These are phyloP conservation scores for Oreochromis niloticus DNA, from an alignment of 2,113 vertebrate genomes.

Conservation along the genomic window DNA sequence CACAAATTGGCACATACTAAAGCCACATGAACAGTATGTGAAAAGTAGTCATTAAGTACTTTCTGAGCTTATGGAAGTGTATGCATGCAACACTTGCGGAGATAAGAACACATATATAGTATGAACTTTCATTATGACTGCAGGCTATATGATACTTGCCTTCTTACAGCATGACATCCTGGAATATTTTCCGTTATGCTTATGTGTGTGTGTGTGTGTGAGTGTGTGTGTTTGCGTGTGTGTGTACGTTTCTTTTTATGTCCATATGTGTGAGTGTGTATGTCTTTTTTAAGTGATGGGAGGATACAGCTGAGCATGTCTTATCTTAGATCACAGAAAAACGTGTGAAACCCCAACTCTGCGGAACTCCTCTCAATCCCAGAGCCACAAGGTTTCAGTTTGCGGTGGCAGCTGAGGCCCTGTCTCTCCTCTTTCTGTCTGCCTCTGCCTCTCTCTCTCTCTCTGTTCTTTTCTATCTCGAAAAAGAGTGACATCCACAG, in stretches of 20 bases:
- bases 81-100: neutral
- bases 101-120: neutral
- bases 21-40: neutral
- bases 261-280: neutral
- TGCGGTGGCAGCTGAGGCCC: slow-evolving; percentile 63
- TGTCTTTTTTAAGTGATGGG: slow-evolving; percentile 11
- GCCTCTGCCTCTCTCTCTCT: neutral
- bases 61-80: neutral
- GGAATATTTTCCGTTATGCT: slow-evolving; percentile 48
- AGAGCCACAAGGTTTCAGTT: slow-evolving; percentile 66
- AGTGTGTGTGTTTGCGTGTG: neutral
- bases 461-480: slow-evolving; percentile 17
- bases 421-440: neutral
- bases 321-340: slow-evolving; percentile 62
- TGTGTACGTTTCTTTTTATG: neutral
- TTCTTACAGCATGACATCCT: slow-evolving; percentile 5
- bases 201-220: neutral
- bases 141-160: neutral
- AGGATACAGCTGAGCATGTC: slow-evolving; percentile 55
- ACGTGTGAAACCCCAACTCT: slow-evolving; percentile 61
- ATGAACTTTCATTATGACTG: slow-evolving; percentile 11
- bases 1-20: neutral
- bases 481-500: slow-evolving; percentile 47
- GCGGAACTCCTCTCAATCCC: slow-evolving; percentile 57
- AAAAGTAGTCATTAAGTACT: neutral